Percentiles rank a stretch among this genome's conserved stretches.
phyloP scores from a whole-genome alignment of 2,113 vertebrate species.

The Andinoacara biseriatus region DNA sequence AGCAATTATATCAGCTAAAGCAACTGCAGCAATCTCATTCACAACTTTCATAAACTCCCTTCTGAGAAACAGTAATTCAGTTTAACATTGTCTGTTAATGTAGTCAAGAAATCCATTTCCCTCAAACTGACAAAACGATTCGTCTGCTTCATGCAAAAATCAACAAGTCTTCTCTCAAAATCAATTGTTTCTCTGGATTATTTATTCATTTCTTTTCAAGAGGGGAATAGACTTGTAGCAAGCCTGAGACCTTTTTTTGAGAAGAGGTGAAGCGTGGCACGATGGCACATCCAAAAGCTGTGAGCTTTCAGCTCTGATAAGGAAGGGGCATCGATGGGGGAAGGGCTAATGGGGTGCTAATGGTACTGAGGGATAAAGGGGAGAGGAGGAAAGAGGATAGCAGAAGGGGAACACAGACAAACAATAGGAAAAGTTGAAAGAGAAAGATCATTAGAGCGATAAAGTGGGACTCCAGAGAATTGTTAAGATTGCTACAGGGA shows the following conservation, averaged over 20 bases:
- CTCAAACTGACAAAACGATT: not conserved
- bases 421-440: conserved; percentile 15
- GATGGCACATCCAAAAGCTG: not conserved
- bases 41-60: not conserved
- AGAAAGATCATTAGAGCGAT: conserved; percentile 26
- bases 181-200: not conserved
- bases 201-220: not conserved
- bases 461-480: conserved; percentile 22
- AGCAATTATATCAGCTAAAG: not conserved
- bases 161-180: no score
- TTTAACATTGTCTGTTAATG: not conserved
- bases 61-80: not conserved
- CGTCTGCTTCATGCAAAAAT: not conserved
- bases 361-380: conserved; percentile 16
- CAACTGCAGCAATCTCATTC: not conserved
- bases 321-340: not conserved
- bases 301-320: conserved; percentile 19
- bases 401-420: not conserved
- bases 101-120: not conserved
- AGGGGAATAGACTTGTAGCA: not conserved
- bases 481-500: conserved; percentile 5
- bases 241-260: not conserved
- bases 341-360: conserved; percentile 10
- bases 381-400: not conserved
- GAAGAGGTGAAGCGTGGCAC: not conserved